A percentile compares a stretch with the other conserved stretches of the same genome.
phyloP scores from a whole-genome alignment of 2,797 vertebrate species.

The Tamandua tetradactyla region DNA sequence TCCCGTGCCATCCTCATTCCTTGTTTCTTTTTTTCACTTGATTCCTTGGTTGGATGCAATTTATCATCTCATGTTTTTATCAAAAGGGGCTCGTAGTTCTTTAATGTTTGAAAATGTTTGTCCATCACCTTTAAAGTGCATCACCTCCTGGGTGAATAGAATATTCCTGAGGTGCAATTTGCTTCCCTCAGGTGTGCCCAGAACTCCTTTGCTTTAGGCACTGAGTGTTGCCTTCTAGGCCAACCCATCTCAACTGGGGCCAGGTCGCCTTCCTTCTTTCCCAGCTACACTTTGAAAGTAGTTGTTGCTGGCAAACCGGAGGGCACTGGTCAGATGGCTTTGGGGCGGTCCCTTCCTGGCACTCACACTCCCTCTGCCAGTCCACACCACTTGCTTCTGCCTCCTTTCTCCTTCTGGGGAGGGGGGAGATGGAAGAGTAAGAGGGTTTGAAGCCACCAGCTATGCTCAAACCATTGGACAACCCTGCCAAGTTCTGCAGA shows the following conservation, averaged over 20 bases:
- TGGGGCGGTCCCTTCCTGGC: fast-evolving
- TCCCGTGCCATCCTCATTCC: fast-evolving
- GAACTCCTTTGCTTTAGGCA: fast-evolving
- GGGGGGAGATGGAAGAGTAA: fast-evolving
- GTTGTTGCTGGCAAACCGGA: not conserved
- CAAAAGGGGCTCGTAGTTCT: not conserved
- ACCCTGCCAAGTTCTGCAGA: fast-evolving
- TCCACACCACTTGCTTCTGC: not conserved
- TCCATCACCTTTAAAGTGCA: fast-evolving
- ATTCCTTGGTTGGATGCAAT: not conserved
- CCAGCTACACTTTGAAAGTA: not conserved
- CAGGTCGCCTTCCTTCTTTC: fast-evolving
- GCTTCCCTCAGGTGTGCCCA: fast-evolving
- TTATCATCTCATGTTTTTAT: not conserved
- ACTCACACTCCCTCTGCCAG: fast-evolving
- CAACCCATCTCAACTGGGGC: fast-evolving
- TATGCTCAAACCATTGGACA: fast-evolving
- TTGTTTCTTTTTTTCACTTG: no score
- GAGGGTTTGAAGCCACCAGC: not conserved
- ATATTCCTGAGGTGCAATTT: fast-evolving
- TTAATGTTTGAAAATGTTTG: not conserved
- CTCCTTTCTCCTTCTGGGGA: fast-evolving
- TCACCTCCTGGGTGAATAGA: not conserved
- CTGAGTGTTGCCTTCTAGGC: fast-evolving
- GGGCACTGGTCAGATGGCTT: fast-evolving